These are phyloP conservation scores for Sus cebifrons DNA, from an alignment of 2,797 vertebrate genomes.

Conservation along the genomic window DNA sequence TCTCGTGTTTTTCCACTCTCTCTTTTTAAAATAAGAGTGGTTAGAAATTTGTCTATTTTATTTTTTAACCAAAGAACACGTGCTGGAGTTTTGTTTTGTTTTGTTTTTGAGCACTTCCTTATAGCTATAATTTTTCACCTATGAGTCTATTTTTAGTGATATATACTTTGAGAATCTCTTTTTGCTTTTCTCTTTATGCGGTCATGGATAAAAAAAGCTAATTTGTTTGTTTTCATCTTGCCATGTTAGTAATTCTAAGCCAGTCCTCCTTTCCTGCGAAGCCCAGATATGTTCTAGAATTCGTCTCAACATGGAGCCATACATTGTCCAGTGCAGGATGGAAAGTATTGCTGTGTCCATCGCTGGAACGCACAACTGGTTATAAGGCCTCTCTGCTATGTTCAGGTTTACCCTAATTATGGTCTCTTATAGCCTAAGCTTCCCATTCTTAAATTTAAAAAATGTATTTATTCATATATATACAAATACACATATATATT, in stretches of 20 bases:
- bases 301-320: not conserved
- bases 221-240: constrained; percentile 25
- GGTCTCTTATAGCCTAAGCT: not conserved
- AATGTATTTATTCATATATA: not conserved
- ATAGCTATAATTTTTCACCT: not conserved
- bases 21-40: constrained; percentile 17
- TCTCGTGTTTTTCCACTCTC: not conserved
- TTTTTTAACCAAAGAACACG: not conserved
- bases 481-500: not conserved
- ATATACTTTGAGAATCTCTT: not conserved
- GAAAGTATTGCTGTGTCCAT: not conserved
- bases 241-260: not conserved
- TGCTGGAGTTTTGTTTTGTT: not conserved
- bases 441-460: constrained; percentile 26
- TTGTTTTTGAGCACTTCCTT: not conserved
- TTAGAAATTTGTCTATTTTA: not conserved
- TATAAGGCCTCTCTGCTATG: not conserved
- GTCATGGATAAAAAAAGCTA: not conserved
- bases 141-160: not conserved
- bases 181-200: not conserved
- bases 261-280: not conserved
- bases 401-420: not conserved
- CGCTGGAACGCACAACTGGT: not conserved
- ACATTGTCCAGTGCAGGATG: not conserved
- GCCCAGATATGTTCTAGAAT: not conserved